Percentiles rank a stretch among this genome's conserved stretches.
Conservation (phyloP, 2,113 vertebrate genomes). For the Theristicus caerulescens region DNA sequence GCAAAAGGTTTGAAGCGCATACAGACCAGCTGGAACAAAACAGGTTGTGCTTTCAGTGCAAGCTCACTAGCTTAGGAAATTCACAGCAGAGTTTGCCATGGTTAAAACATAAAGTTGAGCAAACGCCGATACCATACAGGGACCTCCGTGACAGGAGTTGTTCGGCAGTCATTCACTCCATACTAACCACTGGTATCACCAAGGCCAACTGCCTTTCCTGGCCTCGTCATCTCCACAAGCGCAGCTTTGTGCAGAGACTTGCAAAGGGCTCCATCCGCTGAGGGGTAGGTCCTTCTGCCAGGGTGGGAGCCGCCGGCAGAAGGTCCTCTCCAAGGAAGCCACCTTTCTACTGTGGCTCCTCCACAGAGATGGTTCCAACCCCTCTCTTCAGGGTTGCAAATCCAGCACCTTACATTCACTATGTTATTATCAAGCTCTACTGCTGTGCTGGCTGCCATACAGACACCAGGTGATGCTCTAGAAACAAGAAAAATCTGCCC, state of each 20-base stretch:
- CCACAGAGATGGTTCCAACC: background rate
- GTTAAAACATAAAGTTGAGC: background rate
- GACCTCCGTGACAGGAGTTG: background rate
- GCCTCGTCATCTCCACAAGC: background rate
- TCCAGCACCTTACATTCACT: background rate
- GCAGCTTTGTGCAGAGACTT: background rate
- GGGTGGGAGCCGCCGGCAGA: background rate
- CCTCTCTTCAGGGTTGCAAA: background rate
- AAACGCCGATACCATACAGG: fast-evolving
- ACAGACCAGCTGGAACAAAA: background rate
- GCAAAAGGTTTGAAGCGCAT: background rate
- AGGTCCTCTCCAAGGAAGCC: background rate
- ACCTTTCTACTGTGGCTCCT: background rate
- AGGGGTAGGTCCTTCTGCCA: background rate
- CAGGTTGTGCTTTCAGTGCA: background rate
- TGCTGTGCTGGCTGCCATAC: background rate
- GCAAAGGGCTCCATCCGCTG: background rate
- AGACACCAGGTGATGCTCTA: background rate
- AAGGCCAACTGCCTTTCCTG: background rate
- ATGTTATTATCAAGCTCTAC: background rate
- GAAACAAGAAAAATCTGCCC: background rate
- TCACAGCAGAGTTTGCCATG: background rate
- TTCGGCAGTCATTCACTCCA: background rate
- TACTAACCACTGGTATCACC: background rate
- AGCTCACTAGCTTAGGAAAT: background rate